Base-by-base conservation (phyloP, 2,113 vertebrate genomes). In the Pterocles burchelli region DNA sequence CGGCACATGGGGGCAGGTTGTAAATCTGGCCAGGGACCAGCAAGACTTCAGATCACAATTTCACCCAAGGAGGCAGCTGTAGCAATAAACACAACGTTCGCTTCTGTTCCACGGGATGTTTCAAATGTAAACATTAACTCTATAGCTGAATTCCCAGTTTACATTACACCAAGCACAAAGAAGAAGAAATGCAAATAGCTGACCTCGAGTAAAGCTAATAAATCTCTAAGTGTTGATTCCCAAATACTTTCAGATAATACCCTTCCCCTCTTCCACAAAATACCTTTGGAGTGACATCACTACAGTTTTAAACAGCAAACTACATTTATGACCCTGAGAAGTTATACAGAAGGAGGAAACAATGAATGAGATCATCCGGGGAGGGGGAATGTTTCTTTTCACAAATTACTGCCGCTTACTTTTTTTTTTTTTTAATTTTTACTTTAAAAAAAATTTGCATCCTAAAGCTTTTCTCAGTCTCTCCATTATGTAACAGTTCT, bases 401-500 rank as follows among this genome's bases (percentile, higher is more conserved):
- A 95, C 79, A 89, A 94, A 88, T 95, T 95, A 97, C 94, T 73
- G 8, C 82, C 96, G 97, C 89, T 66, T 52, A 29, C 10, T 5
- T 31, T 34, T 96, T 96, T 83, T 62, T 67, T 92, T 75, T 80
- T 90, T 75, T 15, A 76, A 91, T 79, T 96, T 96, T 94, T 90
- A 80, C 51, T 96, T 94, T 89, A 6, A 73, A 95, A 93, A 92
- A 95, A 96, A 98, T 97, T 98, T 98, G 97, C 97, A 98, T 98
- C 95, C 96, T 97, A 98, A 98, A 97, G 97, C 95, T 97, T 95
- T 97, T 93, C 97, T 98, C 96, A 97, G 97, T 94, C 95, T 96
- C 95, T 94, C 97, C 93, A 98, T 98, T 98, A 98, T 98, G 96
- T 97, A 98, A 98, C 95, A 98, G 97, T 97, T 96, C 97, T 98